These are phyloP conservation scores for Morone chrysops DNA, from an alignment of 2,113 vertebrate genomes.

Conservation along the genomic window DNA sequence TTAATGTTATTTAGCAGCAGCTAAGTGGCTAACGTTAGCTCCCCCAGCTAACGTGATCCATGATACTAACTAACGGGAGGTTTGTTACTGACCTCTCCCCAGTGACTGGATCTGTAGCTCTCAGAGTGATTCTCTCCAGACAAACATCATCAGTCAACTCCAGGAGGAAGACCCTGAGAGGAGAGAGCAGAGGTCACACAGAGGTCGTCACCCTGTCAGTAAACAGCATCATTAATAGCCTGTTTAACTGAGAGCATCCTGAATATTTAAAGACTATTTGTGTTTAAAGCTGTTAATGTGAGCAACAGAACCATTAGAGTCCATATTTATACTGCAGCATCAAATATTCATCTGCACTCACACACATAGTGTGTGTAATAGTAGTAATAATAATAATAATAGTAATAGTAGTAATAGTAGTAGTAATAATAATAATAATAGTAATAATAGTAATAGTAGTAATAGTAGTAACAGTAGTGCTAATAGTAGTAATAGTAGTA, in stretches of 20 bases:
- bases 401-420: too few relatives aligned
- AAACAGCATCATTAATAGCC: too few relatives aligned
- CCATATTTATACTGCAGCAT: neutral
- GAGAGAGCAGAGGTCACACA: neutral
- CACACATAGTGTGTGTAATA: too few relatives aligned
- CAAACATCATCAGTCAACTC: slow-evolving; percentile 86
- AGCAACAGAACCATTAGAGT: too few relatives aligned
- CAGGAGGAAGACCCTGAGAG: slow-evolving; percentile 91
- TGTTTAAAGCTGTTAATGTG: neutral
- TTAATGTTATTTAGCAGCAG: too few relatives aligned
- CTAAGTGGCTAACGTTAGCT: too few relatives aligned
- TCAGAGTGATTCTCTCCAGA: slow-evolving; percentile 87
- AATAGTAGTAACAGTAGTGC: neutral
- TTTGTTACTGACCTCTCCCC: slow-evolving; percentile 87
- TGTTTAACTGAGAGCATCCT: neutral
- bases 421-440: too few relatives aligned
- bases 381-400: too few relatives aligned
- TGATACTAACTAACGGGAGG: too few relatives aligned
- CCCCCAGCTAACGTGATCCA: too few relatives aligned
- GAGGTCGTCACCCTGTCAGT: neutral
- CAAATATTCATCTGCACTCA: slow-evolving; percentile 4
- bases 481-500: neutral
- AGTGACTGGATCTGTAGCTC: slow-evolving; percentile 87
- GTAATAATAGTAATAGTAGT: too few relatives aligned
- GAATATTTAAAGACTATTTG: slow-evolving; percentile 1